Conservation (phyloP, 2,113 vertebrate species). For the Orthonyx spaldingii region DNA sequence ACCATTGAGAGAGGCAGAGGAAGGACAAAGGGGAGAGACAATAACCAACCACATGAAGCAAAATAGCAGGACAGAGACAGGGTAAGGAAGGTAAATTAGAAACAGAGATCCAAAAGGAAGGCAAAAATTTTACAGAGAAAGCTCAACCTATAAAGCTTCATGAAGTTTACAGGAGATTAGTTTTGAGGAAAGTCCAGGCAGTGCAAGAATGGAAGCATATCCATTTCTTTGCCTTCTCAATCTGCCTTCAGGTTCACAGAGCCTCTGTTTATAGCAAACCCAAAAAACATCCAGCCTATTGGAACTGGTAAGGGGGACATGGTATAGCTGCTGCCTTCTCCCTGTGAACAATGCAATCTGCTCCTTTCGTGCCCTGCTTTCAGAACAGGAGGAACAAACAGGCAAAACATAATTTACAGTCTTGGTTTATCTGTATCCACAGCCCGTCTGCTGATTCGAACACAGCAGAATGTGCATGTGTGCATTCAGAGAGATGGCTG, state of each 20-base stretch:
- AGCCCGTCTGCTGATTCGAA: slow-evolving; percentile 64
- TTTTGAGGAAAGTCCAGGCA: neutral
- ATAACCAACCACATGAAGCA: neutral
- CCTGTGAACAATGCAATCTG: neutral
- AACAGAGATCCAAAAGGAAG: neutral
- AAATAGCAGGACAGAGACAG: neutral
- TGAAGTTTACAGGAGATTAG: neutral
- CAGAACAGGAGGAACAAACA: slow-evolving; percentile 41
- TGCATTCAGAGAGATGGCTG: slow-evolving; percentile 40
- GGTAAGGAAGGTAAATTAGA: neutral
- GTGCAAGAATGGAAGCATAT: neutral
- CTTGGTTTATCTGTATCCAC: slow-evolving; percentile 60
- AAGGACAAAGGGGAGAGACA: neutral
- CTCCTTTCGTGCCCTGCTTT: slow-evolving; percentile 42
- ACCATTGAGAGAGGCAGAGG: neutral
- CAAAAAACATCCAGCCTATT: neutral
- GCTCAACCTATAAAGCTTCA: neutral
- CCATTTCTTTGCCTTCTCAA: neutral
- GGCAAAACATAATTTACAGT: slow-evolving; percentile 57
- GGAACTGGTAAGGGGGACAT: neutral
- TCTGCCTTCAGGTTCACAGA: neutral
- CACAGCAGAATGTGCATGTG: slow-evolving; percentile 42
- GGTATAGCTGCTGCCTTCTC: neutral
- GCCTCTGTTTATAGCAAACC: neutral
- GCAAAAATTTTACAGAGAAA: neutral